Percentiles rank a stretch among this genome's conserved stretches.
Evolutionary conservation across 2,113 vertebrate genomes (phyloP).

Genomic region (Sardina pilchardus): DNA sequence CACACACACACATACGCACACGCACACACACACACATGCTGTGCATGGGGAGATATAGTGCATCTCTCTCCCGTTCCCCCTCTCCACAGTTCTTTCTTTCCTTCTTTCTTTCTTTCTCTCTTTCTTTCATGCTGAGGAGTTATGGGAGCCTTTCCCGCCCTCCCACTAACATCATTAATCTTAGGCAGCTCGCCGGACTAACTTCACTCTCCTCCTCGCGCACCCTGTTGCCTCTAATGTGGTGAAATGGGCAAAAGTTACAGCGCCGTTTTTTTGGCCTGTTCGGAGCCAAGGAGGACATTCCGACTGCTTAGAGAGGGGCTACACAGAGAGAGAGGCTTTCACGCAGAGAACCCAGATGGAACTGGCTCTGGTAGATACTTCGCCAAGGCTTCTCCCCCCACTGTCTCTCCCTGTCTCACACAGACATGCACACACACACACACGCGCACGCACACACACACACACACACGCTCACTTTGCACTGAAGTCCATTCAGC

Average conservation of each 20-base stretch:
- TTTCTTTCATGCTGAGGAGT: neutral
- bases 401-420: neutral
- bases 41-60: neutral
- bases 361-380: neutral
- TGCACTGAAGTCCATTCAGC: slow-evolving; percentile 21
- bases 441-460: neutral
- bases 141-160: neutral
- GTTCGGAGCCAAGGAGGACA: neutral
- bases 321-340: slow-evolving; percentile 20
- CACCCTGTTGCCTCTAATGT: neutral
- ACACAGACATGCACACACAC: neutral
- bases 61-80: neutral
- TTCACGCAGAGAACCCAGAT: neutral
- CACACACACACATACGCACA: too few relatives aligned
- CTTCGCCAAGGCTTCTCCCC: neutral
- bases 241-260: neutral
- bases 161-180: slow-evolving; percentile 23
- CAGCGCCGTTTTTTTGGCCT: neutral
- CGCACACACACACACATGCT: neutral
- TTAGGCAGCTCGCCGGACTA: neutral
- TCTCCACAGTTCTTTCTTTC: neutral
- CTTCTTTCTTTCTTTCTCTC: neutral
- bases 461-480: neutral
- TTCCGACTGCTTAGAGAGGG: neutral
- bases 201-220: neutral